Evolutionary conservation across 2,797 vertebrate species (phyloP).

Genomic region (Falco cherrug): DNA sequence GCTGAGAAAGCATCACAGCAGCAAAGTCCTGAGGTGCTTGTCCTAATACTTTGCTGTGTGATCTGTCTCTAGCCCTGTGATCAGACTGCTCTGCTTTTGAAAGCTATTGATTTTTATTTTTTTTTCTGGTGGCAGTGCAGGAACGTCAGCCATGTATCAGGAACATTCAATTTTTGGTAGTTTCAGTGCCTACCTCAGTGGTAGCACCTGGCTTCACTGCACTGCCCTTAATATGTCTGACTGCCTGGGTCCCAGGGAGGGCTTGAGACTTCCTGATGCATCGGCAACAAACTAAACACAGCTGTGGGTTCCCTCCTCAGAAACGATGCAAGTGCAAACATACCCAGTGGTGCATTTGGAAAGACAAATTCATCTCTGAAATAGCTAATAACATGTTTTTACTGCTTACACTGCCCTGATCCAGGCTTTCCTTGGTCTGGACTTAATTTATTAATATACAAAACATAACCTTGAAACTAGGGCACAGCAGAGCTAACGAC

Average conservation of each 20-base stretch:
- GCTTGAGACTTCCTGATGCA: neutral
- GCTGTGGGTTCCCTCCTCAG: neutral
- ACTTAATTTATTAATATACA: constrained; percentile 32
- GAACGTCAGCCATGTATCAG: neutral
- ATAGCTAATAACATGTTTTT: constrained; percentile 33
- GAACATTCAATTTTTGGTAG: neutral
- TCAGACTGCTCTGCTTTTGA: neutral
- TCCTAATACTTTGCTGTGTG: neutral
- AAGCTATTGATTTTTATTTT: neutral
- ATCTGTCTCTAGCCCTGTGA: neutral
- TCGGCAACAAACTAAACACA: neutral
- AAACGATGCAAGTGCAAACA: neutral
- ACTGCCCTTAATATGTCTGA: neutral
- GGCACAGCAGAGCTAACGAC: neutral
- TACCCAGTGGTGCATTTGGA: neutral
- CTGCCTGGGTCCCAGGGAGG: neutral
- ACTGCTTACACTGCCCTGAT: neutral
- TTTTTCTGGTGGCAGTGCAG: neutral
- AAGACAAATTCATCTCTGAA: constrained; percentile 9
- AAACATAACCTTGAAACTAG: constrained; percentile 35
- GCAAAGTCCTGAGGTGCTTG: neutral
- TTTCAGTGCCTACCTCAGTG: neutral
- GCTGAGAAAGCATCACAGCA: neutral
- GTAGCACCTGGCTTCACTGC: neutral
- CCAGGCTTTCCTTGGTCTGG: neutral